phyloP scores from a whole-genome alignment of 92 coral and sea anemone genomes.

The Desmophyllum pertusum region DNA sequence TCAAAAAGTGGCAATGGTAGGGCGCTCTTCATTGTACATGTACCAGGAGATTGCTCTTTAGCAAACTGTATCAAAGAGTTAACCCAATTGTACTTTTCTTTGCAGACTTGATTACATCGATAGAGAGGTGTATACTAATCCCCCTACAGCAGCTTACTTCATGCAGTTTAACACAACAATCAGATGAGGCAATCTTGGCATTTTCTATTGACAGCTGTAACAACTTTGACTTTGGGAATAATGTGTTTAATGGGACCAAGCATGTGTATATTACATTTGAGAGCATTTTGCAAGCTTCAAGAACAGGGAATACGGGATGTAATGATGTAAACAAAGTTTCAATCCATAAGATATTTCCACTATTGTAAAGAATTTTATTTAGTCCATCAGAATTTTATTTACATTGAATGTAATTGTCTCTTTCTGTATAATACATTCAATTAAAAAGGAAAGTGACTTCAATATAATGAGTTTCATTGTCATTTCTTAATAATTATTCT shows the following conservation, averaged over 20 bases:
- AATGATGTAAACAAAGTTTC: neutral
- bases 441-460: neutral
- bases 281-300: neutral
- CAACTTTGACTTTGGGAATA: neutral
- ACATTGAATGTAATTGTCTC: neutral
- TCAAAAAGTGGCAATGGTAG: no score
- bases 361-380: slow-evolving; percentile 5
- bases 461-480: neutral
- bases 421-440: neutral
- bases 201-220: neutral
- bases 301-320: neutral
- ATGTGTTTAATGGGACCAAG: neutral
- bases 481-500: no score
- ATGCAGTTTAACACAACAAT: slow-evolving; percentile 98
- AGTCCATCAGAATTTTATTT: slow-evolving; percentile 20
- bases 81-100: neutral
- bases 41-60: neutral
- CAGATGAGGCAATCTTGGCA: slow-evolving; percentile 61
- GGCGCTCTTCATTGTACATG: no score
- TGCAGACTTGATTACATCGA: slow-evolving; percentile 86
- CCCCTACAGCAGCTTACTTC: slow-evolving; percentile 92
- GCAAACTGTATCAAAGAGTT: neutral
- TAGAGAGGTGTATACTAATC: slow-evolving; percentile 93
- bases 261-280: no score
- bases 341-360: neutral